A percentile compares a stretch with the other conserved stretches of the same genome.
These are phyloP conservation scores for Adrianichthys oophorus DNA, from an alignment of 2,797 vertebrate species.

Conservation along the genomic window DNA sequence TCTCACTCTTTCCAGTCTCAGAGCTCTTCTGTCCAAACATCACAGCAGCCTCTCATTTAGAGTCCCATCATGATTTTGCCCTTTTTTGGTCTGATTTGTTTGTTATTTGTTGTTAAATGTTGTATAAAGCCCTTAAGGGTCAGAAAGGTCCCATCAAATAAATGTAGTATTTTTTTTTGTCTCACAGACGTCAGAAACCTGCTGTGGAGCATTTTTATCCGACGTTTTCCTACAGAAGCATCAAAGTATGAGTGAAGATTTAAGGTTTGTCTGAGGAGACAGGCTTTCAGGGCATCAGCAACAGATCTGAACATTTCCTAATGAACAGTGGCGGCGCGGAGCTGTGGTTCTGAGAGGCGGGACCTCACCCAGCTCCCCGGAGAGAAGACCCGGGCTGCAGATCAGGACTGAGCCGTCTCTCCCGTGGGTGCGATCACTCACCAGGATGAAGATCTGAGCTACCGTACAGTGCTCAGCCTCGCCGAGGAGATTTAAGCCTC, in stretches of 20 bases:
- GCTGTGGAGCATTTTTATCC: too few relatives aligned
- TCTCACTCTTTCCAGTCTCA: too few relatives aligned
- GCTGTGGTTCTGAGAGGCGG: too few relatives aligned
- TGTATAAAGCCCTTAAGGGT: too few relatives aligned
- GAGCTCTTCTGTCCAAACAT: too few relatives aligned
- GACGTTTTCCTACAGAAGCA: not conserved
- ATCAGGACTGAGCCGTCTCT: conserved; percentile 10
- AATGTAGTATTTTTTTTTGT: too few relatives aligned
- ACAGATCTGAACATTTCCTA: not conserved
- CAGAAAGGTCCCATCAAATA: too few relatives aligned
- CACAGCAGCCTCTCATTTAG: too few relatives aligned
- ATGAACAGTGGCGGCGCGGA: not conserved
- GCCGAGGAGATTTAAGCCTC: rapidly evolving
- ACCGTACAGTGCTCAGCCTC: rapidly evolving
- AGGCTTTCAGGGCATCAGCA: not conserved
- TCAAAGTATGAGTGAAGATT: not conserved
- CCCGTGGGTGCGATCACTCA: conserved; percentile 13
- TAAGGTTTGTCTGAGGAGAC: not conserved
- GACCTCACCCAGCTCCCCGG: not conserved
- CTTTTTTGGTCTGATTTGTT: too few relatives aligned
- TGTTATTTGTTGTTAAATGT: too few relatives aligned
- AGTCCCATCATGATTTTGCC: too few relatives aligned
- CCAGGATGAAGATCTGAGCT: conserved; percentile 1
- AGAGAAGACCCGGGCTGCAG: conserved; percentile 9
- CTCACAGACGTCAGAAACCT: too few relatives aligned